Percentiles rank a stretch among this genome's conserved stretches.
These are phyloP conservation scores for Candoia aspera DNA, from an alignment of 2,113 vertebrate species.

Conservation along the genomic window DNA sequence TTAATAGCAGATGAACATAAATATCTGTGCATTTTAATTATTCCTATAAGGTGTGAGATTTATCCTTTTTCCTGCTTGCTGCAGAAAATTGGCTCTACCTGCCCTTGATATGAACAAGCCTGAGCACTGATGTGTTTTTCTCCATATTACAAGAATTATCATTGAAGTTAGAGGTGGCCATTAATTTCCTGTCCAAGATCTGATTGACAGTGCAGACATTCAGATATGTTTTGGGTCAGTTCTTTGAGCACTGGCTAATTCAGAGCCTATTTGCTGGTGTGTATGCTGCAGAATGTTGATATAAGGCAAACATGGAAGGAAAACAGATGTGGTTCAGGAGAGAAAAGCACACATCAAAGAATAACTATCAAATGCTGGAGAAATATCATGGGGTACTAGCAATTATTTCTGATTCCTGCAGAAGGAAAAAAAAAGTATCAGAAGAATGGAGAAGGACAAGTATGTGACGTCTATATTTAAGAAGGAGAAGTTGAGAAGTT, in stretches of 20 bases:
- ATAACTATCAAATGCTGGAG: conserved; percentile 22
- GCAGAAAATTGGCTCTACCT: background rate
- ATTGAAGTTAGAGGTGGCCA: background rate
- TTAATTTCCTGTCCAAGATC: background rate
- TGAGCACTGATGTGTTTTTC: background rate
- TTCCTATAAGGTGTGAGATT: background rate
- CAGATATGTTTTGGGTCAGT: background rate
- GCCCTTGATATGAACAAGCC: background rate
- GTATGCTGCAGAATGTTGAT: conserved; percentile 20
- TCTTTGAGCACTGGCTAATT: background rate
- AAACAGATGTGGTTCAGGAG: conserved; percentile 33
- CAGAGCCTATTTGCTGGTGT: background rate
- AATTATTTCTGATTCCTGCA: conserved; percentile 7
- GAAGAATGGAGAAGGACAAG: conserved; percentile 17
- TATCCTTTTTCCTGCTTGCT: background rate
- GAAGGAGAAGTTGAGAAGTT: conserved; percentile 23
- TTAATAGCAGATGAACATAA: background rate
- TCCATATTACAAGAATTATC: background rate
- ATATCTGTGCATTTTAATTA: background rate
- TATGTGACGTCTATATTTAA: conserved; percentile 29
- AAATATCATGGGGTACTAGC: conserved; percentile 1
- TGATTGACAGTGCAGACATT: background rate
- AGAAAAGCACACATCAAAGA: conserved; percentile 40
- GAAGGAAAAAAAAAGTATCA: conserved; percentile 14
- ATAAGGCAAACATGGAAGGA: conserved; percentile 28